These are phyloP conservation scores for Hippocampus barbouri DNA, from an alignment of 2,113 vertebrate genomes.

Conservation along the genomic window DNA sequence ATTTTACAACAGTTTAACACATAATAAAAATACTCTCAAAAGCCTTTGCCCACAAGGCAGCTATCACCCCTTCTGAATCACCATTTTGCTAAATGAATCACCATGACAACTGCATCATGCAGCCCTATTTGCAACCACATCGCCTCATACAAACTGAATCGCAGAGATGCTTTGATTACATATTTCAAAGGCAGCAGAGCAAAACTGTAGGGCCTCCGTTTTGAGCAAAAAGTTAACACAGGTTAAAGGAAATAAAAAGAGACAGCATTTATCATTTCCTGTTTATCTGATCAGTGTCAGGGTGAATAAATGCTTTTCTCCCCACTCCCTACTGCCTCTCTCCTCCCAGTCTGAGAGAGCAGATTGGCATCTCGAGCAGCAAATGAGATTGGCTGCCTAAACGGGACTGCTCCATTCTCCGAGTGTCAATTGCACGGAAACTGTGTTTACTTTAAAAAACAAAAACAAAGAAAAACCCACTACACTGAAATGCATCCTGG, in stretches of 20 bases:
- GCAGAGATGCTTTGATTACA: constrained; percentile 19
- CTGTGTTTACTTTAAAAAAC: constrained; percentile 28
- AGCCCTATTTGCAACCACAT: constrained; percentile 32
- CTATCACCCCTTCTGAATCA: constrained; percentile 17
- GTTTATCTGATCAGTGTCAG: constrained; percentile 72
- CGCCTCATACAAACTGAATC: constrained; percentile 24
- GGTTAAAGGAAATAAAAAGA: constrained; percentile 63
- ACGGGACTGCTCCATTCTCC: constrained; percentile 61
- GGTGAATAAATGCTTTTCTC: constrained; percentile 67
- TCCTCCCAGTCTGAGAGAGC: constrained; percentile 54
- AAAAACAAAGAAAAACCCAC: constrained; percentile 30
- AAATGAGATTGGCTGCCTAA: constrained; percentile 66
- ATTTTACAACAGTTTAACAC: constrained; percentile 1
- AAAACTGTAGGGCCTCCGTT: constrained; percentile 16
- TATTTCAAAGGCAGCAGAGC: constrained; percentile 12
- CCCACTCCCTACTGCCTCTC: constrained; percentile 46
- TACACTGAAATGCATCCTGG: constrained; percentile 32
- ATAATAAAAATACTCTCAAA: constrained; percentile 2
- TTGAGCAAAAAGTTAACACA: constrained; percentile 43
- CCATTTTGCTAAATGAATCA: constrained; percentile 30
- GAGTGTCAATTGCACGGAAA: constrained; percentile 54
- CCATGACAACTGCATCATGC: constrained; percentile 13
- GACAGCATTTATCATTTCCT: constrained; percentile 69
- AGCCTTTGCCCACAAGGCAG: constrained; percentile 8
- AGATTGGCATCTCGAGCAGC: constrained; percentile 69